Conservation (phyloP, 2,113 vertebrate genomes). For the Tetrao urogallus region DNA sequence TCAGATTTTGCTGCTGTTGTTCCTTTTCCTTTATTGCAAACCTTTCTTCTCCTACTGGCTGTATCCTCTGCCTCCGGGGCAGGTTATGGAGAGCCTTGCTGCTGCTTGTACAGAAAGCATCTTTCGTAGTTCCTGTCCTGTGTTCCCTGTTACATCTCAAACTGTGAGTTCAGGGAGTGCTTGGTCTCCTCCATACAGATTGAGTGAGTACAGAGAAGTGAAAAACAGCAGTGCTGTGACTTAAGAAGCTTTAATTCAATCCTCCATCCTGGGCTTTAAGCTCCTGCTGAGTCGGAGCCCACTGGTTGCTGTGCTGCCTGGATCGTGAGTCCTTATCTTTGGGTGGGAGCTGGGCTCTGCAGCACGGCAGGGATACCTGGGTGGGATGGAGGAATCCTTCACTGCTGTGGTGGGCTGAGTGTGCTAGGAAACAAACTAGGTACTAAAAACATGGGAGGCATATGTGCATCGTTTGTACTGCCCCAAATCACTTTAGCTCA, state of each 20-base stretch:
- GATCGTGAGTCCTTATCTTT: background rate
- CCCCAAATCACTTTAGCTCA: rapidly evolving
- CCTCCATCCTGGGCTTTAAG: background rate
- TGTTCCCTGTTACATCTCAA: background rate
- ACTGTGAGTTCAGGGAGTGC: background rate
- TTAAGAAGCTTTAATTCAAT: background rate
- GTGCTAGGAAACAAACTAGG: too few species aligned
- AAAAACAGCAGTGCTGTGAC: background rate
- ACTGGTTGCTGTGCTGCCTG: background rate
- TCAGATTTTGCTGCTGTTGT: background rate
- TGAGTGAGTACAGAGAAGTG: background rate
- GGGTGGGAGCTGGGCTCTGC: background rate
- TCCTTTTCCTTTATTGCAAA: background rate
- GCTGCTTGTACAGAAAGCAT: rapidly evolving
- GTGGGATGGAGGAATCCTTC: background rate
- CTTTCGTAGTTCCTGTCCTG: rapidly evolving
- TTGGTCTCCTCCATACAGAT: rapidly evolving
- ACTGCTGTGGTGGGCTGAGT: background rate
- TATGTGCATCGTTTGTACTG: background rate
- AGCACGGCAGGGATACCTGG: rapidly evolving
- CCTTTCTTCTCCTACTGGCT: background rate
- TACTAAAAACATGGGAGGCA: rapidly evolving
- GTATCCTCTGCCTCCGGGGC: rapidly evolving
- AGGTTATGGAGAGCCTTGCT: background rate
- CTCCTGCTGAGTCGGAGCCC: background rate